phyloP scores from a whole-genome alignment of 1,140 invertebrate species.

The Agraylea sexmaculata region DNA sequence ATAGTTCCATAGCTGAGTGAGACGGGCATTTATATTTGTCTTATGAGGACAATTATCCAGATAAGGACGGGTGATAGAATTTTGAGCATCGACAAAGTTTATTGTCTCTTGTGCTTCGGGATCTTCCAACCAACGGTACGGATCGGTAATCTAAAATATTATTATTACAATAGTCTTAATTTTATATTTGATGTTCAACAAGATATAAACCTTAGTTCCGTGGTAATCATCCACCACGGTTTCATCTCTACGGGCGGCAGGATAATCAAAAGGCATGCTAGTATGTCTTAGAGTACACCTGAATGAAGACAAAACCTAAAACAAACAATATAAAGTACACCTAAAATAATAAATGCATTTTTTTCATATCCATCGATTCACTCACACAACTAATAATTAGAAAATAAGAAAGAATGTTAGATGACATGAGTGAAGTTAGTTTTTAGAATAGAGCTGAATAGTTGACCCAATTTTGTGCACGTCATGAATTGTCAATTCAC shows the following conservation, averaged over 20 bases:
- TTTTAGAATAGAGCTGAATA: too few species aligned
- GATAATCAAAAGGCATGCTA: constrained; percentile 52
- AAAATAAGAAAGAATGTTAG: too few species aligned
- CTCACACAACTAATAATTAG: too few species aligned
- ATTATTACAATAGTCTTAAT: not conserved
- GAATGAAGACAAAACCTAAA: not conserved
- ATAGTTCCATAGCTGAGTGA: constrained; percentile 92
- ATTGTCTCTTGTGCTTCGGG: constrained; percentile 87
- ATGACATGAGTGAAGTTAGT: too few species aligned
- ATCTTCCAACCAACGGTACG: constrained; percentile 95
- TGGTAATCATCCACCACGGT: constrained; percentile 68
- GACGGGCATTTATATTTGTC: constrained; percentile 56
- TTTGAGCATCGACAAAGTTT: constrained; percentile 84
- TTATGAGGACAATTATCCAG: constrained; percentile 65
- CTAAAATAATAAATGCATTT: too few species aligned
- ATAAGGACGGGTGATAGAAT: constrained; percentile 78
- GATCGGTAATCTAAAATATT: constrained; percentile 64
- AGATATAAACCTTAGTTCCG: constrained; percentile 61
- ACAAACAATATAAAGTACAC: too few species aligned
- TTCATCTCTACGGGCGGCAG: constrained; percentile 64
- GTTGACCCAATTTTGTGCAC: too few species aligned
- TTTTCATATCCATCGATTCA: too few species aligned
- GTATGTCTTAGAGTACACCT: not conserved
- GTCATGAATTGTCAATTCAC: too few species aligned
- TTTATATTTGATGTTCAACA: not conserved